Conservation (phyloP, 2,113 vertebrate genomes). For the Neopipo cinnamomea region DNA sequence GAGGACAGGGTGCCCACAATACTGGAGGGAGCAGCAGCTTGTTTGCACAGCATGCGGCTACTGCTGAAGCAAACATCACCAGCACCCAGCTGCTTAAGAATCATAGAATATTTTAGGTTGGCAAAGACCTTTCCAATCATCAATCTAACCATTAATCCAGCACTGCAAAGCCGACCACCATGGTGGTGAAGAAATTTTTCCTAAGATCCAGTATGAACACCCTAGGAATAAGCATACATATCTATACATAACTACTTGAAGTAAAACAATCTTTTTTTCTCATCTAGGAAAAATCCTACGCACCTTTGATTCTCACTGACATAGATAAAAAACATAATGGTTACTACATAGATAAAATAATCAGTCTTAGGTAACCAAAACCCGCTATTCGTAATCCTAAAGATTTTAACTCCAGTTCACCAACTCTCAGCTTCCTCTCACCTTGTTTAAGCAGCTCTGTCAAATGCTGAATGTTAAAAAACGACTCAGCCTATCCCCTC, state of each 20-base stretch:
- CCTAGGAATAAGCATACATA: neutral
- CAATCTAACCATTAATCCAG: neutral
- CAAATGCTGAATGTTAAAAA: neutral
- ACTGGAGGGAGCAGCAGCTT: neutral
- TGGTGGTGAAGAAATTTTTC: neutral
- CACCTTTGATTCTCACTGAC: neutral
- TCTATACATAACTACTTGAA: neutral
- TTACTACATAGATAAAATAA: neutral
- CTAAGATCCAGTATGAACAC: neutral
- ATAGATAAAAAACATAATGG: neutral
- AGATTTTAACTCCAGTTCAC: neutral
- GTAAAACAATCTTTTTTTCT: neutral
- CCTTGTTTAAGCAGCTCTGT: neutral
- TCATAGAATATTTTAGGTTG: neutral
- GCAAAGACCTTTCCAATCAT: neutral
- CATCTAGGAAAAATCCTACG: neutral
- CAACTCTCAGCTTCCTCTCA: neutral
- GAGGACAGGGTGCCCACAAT: neutral
- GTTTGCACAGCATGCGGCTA: neutral
- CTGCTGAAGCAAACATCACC: neutral
- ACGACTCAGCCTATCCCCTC: neutral
- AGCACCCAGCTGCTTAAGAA: neutral
- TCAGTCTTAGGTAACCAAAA: neutral
- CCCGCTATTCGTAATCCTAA: neutral
- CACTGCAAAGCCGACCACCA: neutral